Evolutionary conservation across 2,888 invertebrate species (phyloP), one percentile per base, ranked within the genome.

Genomic region (Lithosia quadra): DNA sequence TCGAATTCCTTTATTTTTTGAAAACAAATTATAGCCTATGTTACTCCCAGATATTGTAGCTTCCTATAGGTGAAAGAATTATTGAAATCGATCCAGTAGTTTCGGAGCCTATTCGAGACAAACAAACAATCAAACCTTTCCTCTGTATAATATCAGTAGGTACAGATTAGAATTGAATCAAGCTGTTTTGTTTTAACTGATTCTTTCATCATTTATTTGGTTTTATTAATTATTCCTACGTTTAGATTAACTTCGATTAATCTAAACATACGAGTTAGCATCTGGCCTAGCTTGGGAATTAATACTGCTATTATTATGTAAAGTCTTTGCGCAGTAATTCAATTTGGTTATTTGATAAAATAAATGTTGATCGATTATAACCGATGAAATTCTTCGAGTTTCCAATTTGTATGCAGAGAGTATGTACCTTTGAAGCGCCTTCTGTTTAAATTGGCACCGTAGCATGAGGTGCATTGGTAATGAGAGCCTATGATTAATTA

Each of bases 401-500:
- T 7, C 2, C 28, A n/a, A 33, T 62, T 28, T 28, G 24, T 39
- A 39, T 60, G 24, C 39, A 60, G 1, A 1, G 15, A 36, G 36
- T 21, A 18, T 61, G 49, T 8, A 49, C n/a, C n/a, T 28, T 49
- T 62, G 2, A 62, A 7, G 61, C 18, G 2, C 8, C 24, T 11
- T 28, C 28, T n/a, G 9, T 28, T 18, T 62, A 62, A 10, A n/a
- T 62, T 49, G n/a, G n/a, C 39, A 39, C n/a, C 8, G 43, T 11
- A 28, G 28, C 61, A n/a, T 49, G 49, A 24, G 28, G 28, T 62
- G 62, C 62, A 62, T 62, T 11, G 11, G n/a, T 49, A 62, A 62
- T 62, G 24, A 28, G 22, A 49, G 8, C 9, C 15, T 9, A 9
- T 49, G 28, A 33, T 43, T 49, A 28, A 62, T 60, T 60, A 62